A percentile compares a stretch with the other conserved stretches of the same genome.
These are phyloP conservation scores for Drosophila bifasciata DNA, from an alignment of 1,140 invertebrate species.

Conservation along the genomic window DNA sequence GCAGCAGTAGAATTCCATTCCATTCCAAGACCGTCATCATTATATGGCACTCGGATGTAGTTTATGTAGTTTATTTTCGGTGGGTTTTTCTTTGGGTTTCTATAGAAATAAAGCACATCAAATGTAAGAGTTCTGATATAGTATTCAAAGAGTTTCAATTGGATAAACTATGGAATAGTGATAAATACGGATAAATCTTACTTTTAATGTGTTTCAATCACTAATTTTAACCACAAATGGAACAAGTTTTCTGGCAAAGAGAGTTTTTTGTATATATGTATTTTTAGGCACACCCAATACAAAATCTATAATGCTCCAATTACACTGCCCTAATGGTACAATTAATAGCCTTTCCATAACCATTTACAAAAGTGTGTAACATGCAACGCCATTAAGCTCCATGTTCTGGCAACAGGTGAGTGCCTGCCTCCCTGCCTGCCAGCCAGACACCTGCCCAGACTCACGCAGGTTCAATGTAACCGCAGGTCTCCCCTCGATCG, in stretches of 20 bases:
- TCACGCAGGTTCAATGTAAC: slow-evolving; percentile 41
- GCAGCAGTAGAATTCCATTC: too few species aligned
- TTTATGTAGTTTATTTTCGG: slow-evolving; percentile 18
- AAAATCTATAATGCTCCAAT: neutral
- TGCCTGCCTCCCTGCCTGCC: too few species aligned
- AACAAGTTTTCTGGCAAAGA: too few species aligned
- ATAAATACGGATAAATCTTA: too few species aligned
- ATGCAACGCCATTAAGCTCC: slow-evolving; percentile 1
- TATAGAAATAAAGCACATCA: too few species aligned
- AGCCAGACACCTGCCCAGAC: neutral
- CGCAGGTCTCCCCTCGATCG: neutral
- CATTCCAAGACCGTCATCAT: slow-evolving; percentile 11
- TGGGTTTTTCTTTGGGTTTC: slow-evolving; percentile 3
- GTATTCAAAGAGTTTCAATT: too few species aligned
- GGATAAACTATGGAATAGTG: too few species aligned
- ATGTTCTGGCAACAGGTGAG: slow-evolving; percentile 18
- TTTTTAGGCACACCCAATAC: neutral
- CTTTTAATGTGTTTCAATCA: too few species aligned
- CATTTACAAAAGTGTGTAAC: slow-evolving; percentile 7
- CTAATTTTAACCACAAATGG: neutral
- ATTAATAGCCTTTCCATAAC: neutral
- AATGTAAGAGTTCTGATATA: too few species aligned
- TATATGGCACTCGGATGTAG: slow-evolving; percentile 27
- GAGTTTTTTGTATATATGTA: too few species aligned
- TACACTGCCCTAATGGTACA: neutral